phyloP scores from a whole-genome alignment of 2,888 invertebrate species.

The Tanytarsus gracilentus region DNA sequence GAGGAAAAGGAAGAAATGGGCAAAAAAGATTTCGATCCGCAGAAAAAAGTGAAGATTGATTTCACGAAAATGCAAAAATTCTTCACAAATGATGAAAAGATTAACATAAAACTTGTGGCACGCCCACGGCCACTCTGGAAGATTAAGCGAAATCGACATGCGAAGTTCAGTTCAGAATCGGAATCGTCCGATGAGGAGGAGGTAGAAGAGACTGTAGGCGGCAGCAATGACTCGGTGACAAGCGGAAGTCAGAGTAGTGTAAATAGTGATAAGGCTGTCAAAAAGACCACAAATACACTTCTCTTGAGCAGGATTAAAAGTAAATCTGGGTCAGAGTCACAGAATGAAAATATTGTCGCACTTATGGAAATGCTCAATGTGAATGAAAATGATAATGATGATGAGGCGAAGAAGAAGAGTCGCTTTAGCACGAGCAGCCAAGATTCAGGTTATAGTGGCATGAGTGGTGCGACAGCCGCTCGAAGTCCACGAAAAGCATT shows the following conservation, averaged over 20 bases:
- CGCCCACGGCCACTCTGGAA: constrained; percentile 55
- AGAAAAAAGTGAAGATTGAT: constrained; percentile 43
- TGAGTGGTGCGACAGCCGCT: constrained; percentile 57
- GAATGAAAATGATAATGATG: constrained; percentile 30
- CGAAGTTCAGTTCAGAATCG: constrained; percentile 41
- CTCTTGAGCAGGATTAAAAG: no score
- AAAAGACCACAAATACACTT: background rate
- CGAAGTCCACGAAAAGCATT: constrained; percentile 55
- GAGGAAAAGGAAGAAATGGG: constrained; percentile 35
- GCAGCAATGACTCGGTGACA: constrained; percentile 4
- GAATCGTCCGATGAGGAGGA: constrained; percentile 43
- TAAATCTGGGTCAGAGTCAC: background rate
- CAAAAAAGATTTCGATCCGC: constrained; percentile 40
- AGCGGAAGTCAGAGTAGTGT: constrained; percentile 18
- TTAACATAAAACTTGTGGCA: constrained; percentile 50
- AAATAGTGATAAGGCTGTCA: constrained; percentile 15
- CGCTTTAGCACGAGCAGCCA: constrained; percentile 66
- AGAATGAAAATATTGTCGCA: constrained; percentile 3
- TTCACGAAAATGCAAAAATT: constrained; percentile 38
- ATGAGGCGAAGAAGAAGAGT: constrained; percentile 39
- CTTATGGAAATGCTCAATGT: constrained; percentile 5
- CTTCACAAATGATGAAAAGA: constrained; percentile 48
- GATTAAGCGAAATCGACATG: constrained; percentile 37
- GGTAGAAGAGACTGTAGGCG: constrained; percentile 38
- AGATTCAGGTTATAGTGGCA: constrained; percentile 74